Evolutionary conservation across 2,797 vertebrate genomes (phyloP), one percentile per base, ranked within the genome.

Genomic region (Myotis planiceps): DNA sequence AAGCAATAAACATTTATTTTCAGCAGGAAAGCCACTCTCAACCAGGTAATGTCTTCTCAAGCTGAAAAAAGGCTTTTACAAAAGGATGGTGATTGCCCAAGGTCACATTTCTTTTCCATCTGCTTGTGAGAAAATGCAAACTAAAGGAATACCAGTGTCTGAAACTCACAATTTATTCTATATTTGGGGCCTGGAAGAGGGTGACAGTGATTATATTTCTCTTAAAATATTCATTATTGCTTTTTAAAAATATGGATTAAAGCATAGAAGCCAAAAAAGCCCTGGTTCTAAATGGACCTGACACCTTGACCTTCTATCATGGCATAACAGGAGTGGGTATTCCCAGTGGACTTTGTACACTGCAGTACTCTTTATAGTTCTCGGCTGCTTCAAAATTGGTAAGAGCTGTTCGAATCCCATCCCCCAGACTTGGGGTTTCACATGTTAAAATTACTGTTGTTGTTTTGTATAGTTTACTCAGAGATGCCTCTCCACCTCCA

Each of bases 201-300:
- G 53, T 60, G 66, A 47, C 58, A 83, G 21, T 68, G 74, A 94
- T 96, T 91, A 29, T 93, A 75, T 82, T 96, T 94, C 95, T 93
- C 96, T 96, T 96, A 53, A 96, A 92, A 78, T 97, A 90, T 94
- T 97, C 92, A 94, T 97, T 97, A 96, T 88, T 96, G 94, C 71
- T 95, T 97, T 97, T 97, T 97, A 27, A 51, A 83, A 97, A 96
- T 97, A 96, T 84, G 94, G 94, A 96, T 98, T 98, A 98, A 97
- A 97, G 95, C 89, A 92, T 95, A 92, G 88, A 97, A 96, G 85
- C 92, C 80, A 84, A 91, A 98, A 98, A 95, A 74, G 90, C 96
- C 97, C 98, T 98, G 98, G 98, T 98, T 98, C 95, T 99, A 98
- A 99, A 97, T 95, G 87, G 96, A 98, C 97, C 97, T 98, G 98